Conservation (phyloP, 2,888 invertebrate genomes). For the Subacronicta megacephala region DNA sequence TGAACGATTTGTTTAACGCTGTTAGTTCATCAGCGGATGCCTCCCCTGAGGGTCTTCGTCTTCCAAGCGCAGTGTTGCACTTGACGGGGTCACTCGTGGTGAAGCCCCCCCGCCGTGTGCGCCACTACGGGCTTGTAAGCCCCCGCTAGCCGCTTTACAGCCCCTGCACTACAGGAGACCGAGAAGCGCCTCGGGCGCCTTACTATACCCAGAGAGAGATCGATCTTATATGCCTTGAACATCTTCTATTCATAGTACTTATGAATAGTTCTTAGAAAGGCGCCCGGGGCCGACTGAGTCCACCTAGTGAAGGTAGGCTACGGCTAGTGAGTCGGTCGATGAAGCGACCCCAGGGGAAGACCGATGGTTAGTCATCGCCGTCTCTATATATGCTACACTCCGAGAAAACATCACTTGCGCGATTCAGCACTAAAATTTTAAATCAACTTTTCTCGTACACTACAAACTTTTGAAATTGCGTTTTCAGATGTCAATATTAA, state of each 20-base stretch:
- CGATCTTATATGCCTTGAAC: too few relatives aligned
- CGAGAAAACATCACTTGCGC: constrained; percentile 35
- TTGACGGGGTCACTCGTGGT: constrained; percentile 25
- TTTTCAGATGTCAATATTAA: constrained; percentile 1
- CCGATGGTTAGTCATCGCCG: constrained; percentile 4
- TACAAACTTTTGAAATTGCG: background rate
- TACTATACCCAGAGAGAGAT: constrained; percentile 38
- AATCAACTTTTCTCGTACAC: background rate
- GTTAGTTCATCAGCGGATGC: constrained; percentile 38
- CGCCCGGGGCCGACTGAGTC: constrained; percentile 36
- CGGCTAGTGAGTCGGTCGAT: constrained; percentile 44
- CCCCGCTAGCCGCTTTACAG: constrained; percentile 35
- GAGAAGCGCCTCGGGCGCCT: constrained; percentile 25
- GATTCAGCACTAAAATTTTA: constrained; percentile 25
- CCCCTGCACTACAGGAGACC: constrained; percentile 34
- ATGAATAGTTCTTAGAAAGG: too few relatives aligned
- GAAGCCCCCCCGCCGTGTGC: constrained; percentile 16
- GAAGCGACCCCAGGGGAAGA: constrained; percentile 53
- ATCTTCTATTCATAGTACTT: too few relatives aligned
- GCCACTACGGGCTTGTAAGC: constrained; percentile 28
- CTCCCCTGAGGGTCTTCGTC: constrained; percentile 50
- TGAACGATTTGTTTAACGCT: constrained; percentile 17
- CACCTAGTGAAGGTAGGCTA: constrained; percentile 14
- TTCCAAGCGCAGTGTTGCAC: constrained; percentile 32
- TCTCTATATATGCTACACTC: constrained; percentile 1